Percentiles rank a stretch among this genome's conserved stretches.
Conservation (phyloP, 1,140 invertebrate species). For the Dendrolimus kikuchii region DNA sequence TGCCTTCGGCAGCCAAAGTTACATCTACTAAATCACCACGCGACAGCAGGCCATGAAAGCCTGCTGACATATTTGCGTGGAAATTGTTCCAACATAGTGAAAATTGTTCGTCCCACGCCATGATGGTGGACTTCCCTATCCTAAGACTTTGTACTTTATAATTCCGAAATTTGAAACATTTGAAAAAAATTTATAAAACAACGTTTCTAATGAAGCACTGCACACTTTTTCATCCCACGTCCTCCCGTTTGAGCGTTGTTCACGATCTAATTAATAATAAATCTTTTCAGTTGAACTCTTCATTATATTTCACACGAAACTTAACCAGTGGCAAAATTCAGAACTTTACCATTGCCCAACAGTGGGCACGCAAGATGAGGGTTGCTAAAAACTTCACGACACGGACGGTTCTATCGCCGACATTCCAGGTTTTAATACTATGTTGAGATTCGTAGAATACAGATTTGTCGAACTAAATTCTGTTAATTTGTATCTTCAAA, state of each 20-base stretch:
- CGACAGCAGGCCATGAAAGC: constrained; percentile 81
- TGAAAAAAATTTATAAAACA: constrained; percentile 53
- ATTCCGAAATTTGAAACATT: constrained; percentile 69
- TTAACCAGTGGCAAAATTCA: too few species aligned
- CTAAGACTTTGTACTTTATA: constrained; percentile 68
- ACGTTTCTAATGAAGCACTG: constrained; percentile 55
- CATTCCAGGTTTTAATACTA: too few species aligned
- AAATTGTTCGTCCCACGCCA: constrained; percentile 83
- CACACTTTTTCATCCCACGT: constrained; percentile 52
- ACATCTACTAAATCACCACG: constrained; percentile 87
- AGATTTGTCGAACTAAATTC: too few species aligned
- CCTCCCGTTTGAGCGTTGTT: constrained; percentile 60
- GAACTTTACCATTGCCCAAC: too few species aligned
- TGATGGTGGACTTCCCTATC: constrained; percentile 69
- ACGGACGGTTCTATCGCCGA: too few species aligned
- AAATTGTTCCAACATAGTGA: constrained; percentile 86
- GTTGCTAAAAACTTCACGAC: too few species aligned
- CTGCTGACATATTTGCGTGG: constrained; percentile 81
- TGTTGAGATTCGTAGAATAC: too few species aligned
- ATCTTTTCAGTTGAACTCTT: too few species aligned
- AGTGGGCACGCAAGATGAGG: too few species aligned
- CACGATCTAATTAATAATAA: constrained; percentile 40
- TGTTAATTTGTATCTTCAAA: too few species aligned
- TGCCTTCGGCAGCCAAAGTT: constrained; percentile 85
- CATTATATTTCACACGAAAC: too few species aligned